phyloP scores from a whole-genome alignment of 2,888 invertebrate genomes.

The Suillia variegata region DNA sequence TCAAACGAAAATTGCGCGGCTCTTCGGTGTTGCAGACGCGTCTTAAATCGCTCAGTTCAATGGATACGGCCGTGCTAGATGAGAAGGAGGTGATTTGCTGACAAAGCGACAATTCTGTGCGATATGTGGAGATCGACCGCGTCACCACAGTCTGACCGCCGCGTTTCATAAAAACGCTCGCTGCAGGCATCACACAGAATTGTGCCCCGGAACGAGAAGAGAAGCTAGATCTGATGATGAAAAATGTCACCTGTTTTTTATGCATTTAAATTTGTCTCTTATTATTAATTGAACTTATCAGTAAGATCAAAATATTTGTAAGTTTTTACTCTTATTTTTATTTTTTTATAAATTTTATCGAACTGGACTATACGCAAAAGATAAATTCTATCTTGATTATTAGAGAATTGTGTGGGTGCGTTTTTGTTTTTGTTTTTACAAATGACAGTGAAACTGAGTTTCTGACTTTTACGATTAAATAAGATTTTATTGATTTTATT shows the following conservation, averaged over 20 bases:
- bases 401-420: too few species aligned
- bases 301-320: too few species aligned
- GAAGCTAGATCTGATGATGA: neutral
- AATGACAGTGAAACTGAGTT: too few species aligned
- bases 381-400: too few species aligned
- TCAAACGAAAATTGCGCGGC: conserved; percentile 70
- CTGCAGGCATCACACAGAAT: conserved; percentile 61
- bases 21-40: conserved; percentile 80
- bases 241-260: conserved; percentile 50
- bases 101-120: conserved; percentile 95
- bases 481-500: too few species aligned
- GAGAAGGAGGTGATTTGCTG: conserved; percentile 92
- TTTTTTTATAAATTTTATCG: too few species aligned
- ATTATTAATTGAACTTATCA: too few species aligned
- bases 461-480: too few species aligned
- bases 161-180: conserved; percentile 27
- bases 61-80: conserved; percentile 81
- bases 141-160: conserved; percentile 90
- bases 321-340: too few species aligned
- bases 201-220: conserved; percentile 53
- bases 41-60: conserved; percentile 74
- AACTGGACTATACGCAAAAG: too few species aligned
- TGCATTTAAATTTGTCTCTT: conserved; percentile 41
- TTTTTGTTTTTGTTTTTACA: too few species aligned
- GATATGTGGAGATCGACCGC: conserved; percentile 87